A percentile compares a stretch with the other conserved stretches of the same genome.
These are phyloP conservation scores for Apotomis capreana DNA, from an alignment of 2,888 invertebrate species.

Conservation along the genomic window DNA sequence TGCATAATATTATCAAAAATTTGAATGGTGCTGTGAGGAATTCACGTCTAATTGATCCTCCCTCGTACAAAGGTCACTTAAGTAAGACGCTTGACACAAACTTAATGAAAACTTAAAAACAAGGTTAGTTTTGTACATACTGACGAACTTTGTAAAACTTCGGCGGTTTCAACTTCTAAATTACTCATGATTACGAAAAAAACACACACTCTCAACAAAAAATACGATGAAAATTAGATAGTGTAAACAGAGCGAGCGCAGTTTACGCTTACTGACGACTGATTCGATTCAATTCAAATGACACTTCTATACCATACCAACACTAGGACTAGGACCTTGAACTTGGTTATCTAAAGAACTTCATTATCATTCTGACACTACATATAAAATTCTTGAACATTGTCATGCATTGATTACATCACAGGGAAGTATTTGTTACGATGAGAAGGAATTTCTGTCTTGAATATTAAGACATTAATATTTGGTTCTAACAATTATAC, in stretches of 20 bases:
- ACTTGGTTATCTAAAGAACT: slow-evolving; percentile 40
- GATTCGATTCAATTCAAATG: slow-evolving; percentile 17
- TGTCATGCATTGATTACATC: not conserved
- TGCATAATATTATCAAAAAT: slow-evolving; percentile 9
- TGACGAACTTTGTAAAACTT: slow-evolving; percentile 56
- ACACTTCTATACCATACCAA: slow-evolving; percentile 5
- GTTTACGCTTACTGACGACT: slow-evolving; percentile 3
- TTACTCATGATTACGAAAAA: slow-evolving; percentile 57
- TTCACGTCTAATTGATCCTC: slow-evolving; percentile 6
- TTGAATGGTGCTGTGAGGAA: slow-evolving; percentile 1
- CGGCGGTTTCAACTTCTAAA: slow-evolving; percentile 60
- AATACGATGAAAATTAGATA: not conserved
- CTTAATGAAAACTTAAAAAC: slow-evolving; percentile 22
- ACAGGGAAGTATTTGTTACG: not conserved
- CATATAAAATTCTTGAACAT: slow-evolving; percentile 25
- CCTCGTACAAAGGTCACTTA: slow-evolving; percentile 21
- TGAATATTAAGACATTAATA: not conserved
- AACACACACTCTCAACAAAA: not conserved
- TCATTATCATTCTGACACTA: slow-evolving; percentile 25
- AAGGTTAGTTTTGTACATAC: slow-evolving; percentile 57
- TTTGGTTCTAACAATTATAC: not conserved
- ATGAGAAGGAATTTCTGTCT: not conserved
- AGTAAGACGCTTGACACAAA: slow-evolving; percentile 22
- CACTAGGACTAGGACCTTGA: slow-evolving; percentile 36
- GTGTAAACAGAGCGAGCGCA: not conserved